Evolutionary conservation across 2,113 vertebrate genomes (phyloP), one percentile per base, ranked within the genome.

Genomic region (Hyaena hyaena): DNA sequence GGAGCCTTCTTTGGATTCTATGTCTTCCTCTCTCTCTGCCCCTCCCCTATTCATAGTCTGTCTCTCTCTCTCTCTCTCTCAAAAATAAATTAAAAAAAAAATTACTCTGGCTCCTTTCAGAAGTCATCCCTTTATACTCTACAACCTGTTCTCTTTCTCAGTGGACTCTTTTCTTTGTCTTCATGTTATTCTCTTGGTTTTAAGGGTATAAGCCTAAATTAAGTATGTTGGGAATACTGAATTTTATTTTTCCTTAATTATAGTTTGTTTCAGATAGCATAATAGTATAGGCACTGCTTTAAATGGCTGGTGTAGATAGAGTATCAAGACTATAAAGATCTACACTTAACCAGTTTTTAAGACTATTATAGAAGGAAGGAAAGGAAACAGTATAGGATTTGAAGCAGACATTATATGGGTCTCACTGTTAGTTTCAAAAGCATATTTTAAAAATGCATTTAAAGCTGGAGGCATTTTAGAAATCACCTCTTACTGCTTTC

Each of bases 401-500:
- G 24, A 82, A 88, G 66, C 14, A 74, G 48, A 50, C n/a, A 26
- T 63, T 31, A 26, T 88, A 43, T 74, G 12, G 71, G 43, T 81
- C 35, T 76, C 11, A n/a, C 16, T 14, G 11, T 84, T 85, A 61
- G 48, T 65, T 88, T 97, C 96, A 90, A 74, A 96, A 88, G 28
- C 39, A 23, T 94, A 73, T 93, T 80, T 68, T 63, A 48, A 80
- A 50, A 21, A 94, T 21, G 90, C 5, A 26, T 55, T 93, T 96
- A 85, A 76, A 63, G 39, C 39, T 58, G 23, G 74, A 91, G 81
- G 33, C 89, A 79, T 88, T 85, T 90, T 68, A 84, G 39, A 96
- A 6, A 53, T 88, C 33, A 48, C 58, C 4, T n/a, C 21, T n/a
- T 39, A 17, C 58, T 88, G 58, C 43, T n/a, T 97, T 90, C 7